Percentiles rank a stretch among this genome's conserved stretches.
Evolutionary conservation across 2,888 invertebrate genomes (phyloP).

Genomic region (Lithophane ornitopus): DNA sequence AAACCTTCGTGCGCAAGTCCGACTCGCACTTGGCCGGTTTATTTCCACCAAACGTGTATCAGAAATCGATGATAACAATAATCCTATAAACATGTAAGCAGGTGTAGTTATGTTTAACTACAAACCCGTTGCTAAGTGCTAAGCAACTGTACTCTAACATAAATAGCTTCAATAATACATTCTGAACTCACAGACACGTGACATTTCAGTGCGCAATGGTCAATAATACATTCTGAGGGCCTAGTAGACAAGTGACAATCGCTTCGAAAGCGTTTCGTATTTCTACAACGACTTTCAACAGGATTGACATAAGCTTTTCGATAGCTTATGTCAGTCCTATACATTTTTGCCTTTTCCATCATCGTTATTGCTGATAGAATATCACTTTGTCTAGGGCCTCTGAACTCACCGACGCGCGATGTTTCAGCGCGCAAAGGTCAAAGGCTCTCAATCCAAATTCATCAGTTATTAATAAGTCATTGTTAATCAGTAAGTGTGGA

Average conservation of each 20-base stretch:
- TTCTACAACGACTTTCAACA: too few species aligned
- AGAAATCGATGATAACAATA: background rate
- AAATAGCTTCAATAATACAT: background rate
- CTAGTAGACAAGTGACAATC: too few species aligned
- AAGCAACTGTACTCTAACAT: background rate
- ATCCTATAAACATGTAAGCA: background rate
- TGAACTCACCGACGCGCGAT: background rate
- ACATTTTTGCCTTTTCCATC: too few species aligned
- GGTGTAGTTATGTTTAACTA: background rate
- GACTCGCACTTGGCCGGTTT: too few species aligned
- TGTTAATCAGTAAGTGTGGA: slow-evolving; percentile 2
- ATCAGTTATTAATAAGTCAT: background rate
- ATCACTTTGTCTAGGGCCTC: too few species aligned
- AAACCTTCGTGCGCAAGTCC: too few species aligned
- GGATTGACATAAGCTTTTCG: too few species aligned
- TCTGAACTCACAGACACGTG: background rate
- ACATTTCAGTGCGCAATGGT: background rate
- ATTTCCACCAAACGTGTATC: background rate
- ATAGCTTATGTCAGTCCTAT: too few species aligned
- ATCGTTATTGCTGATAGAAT: too few species aligned
- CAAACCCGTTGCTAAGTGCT: background rate
- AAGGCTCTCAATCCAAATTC: background rate
- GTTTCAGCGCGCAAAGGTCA: background rate
- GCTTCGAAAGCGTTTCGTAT: too few species aligned
- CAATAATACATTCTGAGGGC: background rate